These are phyloP conservation scores for Eumaeus atala DNA, from an alignment of 1,140 invertebrate species.

Conservation along the genomic window DNA sequence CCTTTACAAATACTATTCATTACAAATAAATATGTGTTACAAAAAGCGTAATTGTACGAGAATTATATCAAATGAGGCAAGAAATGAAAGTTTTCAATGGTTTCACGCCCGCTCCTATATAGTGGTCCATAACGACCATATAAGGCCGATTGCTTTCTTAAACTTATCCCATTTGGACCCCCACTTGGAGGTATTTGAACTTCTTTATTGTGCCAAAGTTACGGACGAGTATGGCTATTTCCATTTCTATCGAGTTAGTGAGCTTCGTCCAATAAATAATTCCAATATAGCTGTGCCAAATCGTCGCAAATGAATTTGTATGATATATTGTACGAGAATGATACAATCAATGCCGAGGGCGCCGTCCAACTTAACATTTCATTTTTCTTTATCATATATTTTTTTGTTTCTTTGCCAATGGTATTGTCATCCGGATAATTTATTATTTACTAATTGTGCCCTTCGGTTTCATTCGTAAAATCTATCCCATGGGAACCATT, in stretches of 20 bases:
- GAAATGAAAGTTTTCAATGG: conserved; percentile 61
- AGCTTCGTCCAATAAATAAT: conserved; percentile 47
- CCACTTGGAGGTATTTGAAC: conserved; percentile 52
- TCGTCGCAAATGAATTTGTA: conserved; percentile 33
- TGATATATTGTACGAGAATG: conserved; percentile 32
- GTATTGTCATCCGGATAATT: too few relatives aligned
- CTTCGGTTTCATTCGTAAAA: too few relatives aligned
- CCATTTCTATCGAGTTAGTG: conserved; percentile 60
- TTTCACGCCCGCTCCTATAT: conserved; percentile 53
- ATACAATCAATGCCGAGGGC: conserved; percentile 20
- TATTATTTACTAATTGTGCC: too few relatives aligned
- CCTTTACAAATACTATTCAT: too few relatives aligned
- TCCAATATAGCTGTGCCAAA: conserved; percentile 26
- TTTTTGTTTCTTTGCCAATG: not conserved
- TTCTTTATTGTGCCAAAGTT: conserved; percentile 66
- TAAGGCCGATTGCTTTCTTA: conserved; percentile 69
- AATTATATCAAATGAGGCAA: conserved; percentile 52
- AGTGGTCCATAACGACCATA: conserved; percentile 66
- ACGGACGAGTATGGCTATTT: conserved; percentile 55
- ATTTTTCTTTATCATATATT: not conserved
- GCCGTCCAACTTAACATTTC: conserved; percentile 11
- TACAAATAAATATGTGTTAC: too few relatives aligned
- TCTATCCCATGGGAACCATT: too few relatives aligned
- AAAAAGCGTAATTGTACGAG: conserved; percentile 10
- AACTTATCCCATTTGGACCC: conserved; percentile 67